These are phyloP conservation scores for Forbesichthys agassizii DNA, from an alignment of 2,113 vertebrate genomes.

Conservation along the genomic window DNA sequence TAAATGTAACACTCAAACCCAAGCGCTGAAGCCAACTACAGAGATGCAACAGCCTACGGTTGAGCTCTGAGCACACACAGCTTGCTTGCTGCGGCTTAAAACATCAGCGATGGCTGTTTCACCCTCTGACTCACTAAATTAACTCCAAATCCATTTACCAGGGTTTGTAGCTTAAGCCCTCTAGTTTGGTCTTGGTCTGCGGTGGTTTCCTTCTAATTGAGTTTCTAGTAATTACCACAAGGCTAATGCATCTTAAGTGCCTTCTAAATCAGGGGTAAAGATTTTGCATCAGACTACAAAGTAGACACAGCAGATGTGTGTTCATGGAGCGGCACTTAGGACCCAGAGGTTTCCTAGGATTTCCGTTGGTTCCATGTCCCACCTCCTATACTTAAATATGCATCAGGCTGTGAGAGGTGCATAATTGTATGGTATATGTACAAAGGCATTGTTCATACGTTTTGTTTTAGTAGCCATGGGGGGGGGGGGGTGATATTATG, in stretches of 20 bases:
- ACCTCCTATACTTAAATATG: conserved; percentile 1
- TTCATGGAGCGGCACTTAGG: neutral
- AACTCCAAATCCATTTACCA: conserved; percentile 73
- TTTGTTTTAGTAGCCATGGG: conserved; percentile 14
- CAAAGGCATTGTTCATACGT: neutral
- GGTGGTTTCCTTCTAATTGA: conserved; percentile 75
- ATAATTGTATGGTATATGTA: conserved; percentile 3
- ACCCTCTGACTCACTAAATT: conserved; percentile 75
- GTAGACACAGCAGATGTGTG: conserved; percentile 41
- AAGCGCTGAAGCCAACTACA: conserved; percentile 51
- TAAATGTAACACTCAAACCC: conserved; percentile 41
- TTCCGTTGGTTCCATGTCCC: too few species aligned
- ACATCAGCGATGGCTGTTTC: conserved; percentile 71
- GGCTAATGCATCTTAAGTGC: conserved; percentile 78
- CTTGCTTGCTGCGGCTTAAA: conserved; percentile 63
- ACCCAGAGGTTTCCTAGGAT: too few species aligned
- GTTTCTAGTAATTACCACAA: conserved; percentile 78
- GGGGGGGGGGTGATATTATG: too few species aligned
- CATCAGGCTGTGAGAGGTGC: conserved; percentile 33
- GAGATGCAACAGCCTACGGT: conserved; percentile 40
- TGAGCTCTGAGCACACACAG: conserved; percentile 44
- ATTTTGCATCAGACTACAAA: conserved; percentile 71
- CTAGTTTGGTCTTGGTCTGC: conserved; percentile 69
- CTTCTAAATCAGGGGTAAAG: conserved; percentile 77
- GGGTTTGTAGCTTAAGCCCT: conserved; percentile 70